phyloP scores from a whole-genome alignment of 2,888 invertebrate species.

The Metallyticus violacea region DNA sequence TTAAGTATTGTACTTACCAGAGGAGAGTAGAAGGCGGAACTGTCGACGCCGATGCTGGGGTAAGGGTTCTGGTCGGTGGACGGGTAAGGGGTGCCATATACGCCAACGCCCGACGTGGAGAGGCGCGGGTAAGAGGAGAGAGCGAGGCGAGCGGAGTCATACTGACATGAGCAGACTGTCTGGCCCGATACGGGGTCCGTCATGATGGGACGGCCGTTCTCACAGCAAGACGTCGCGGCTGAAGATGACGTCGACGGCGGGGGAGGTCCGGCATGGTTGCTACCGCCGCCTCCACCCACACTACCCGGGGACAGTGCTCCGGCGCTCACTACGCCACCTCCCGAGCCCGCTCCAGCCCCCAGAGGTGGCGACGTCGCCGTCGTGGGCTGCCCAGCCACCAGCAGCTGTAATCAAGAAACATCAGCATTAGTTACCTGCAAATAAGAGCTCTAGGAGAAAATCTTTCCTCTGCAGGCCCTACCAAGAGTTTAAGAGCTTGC shows the following conservation, averaged over 20 bases:
- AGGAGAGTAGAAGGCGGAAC: slow-evolving; percentile 92
- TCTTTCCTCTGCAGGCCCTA: too few species aligned
- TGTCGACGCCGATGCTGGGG: slow-evolving; percentile 89
- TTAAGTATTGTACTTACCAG: slow-evolving; percentile 70
- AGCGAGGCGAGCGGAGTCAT: slow-evolving; percentile 83
- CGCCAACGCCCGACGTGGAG: slow-evolving; percentile 69
- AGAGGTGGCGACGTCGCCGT: slow-evolving; percentile 67
- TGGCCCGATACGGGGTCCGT: slow-evolving; percentile 91
- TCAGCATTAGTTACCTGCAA: not conserved
- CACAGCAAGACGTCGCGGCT: slow-evolving; percentile 66
- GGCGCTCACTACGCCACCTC: slow-evolving; percentile 47
- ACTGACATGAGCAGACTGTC: slow-evolving; percentile 91
- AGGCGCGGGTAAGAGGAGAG: slow-evolving; percentile 78
- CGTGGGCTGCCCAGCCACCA: slow-evolving; percentile 69
- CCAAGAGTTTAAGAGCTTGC: too few species aligned
- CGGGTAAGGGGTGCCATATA: slow-evolving; percentile 85
- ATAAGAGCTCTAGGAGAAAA: too few species aligned
- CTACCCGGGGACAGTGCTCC: slow-evolving; percentile 44
- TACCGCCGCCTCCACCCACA: slow-evolving; percentile 50
- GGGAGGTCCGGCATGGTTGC: slow-evolving; percentile 40
- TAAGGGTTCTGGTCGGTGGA: slow-evolving; percentile 91
- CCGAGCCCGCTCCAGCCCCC: slow-evolving; percentile 53
- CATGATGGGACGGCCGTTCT: slow-evolving; percentile 86
- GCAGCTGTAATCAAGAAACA: slow-evolving; percentile 55
- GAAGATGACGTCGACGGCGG: slow-evolving; percentile 53